Base-by-base conservation (phyloP, 2,113 vertebrate genomes). In the Cottus gobio region DNA sequence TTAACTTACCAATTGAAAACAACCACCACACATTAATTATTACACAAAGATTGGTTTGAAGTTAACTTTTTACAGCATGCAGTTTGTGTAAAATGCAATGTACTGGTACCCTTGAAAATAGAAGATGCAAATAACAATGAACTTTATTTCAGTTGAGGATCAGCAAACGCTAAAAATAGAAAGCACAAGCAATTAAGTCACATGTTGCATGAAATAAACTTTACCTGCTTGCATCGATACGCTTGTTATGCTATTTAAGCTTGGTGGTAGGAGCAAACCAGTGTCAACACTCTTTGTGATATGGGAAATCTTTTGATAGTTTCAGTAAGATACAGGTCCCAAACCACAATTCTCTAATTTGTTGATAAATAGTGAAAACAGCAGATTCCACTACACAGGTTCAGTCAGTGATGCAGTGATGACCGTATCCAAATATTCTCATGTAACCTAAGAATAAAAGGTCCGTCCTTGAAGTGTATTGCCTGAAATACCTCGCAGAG, bases 361-460 rank as follows among this genome's bases (percentile, higher is more conserved):
- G 68, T 77, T 37, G 37, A 58, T n/a, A 18, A 28, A 63, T 7
- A n/a, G 58, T 57, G 24, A 71, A 72, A 74, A 60, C 37, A 46
- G 54, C 26, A 54, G 34, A 73, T 46, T 58, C 4, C 56, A 48
- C 67, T 9, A 3, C 5, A 12, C 37, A 54, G 75, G 26, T 44
- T 75, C 44, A 71, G 22, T 68, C 37, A 28, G 28, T 28, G 34
- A 30, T 67, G 28, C 26, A 42, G n/a, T 28, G 31, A 26, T 18
- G 10, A 24, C 11, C 2, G 37, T 9, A 39, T 36, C 57, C 22
- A 48, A 3, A 30, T 46, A 44, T n/a, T 9, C 4, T 24, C 18
- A 61, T 22, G 28, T 11, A 10, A 64, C 24, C 63, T 46, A 24
- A 74, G 30, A n/a, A 15, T 26, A 34, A 65, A 64, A 67, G 44